Percentiles rank a stretch among this genome's conserved stretches.
phyloP scores from a whole-genome alignment of 2,888 invertebrate genomes.

The Conops quadrifasciatus region DNA sequence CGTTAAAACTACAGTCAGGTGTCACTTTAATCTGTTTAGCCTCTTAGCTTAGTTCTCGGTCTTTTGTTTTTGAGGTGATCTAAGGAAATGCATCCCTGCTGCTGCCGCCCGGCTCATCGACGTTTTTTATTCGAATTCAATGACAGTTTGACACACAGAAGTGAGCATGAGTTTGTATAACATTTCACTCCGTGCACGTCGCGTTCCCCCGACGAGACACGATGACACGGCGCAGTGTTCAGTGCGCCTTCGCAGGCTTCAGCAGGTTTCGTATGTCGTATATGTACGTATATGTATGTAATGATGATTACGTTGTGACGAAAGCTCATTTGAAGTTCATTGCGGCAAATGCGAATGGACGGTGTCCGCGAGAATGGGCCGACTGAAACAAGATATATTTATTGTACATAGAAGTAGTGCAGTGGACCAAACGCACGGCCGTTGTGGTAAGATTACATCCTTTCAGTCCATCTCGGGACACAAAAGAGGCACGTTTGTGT shows the following conservation, averaged over 20 bases:
- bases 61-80: slow-evolving; percentile 21
- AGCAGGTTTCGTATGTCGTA: no score
- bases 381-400: slow-evolving; percentile 29
- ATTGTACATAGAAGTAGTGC: slow-evolving; percentile 3
- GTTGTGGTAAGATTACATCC: not conserved
- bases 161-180: slow-evolving; percentile 34
- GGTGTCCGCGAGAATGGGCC: slow-evolving; percentile 6
- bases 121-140: slow-evolving; percentile 32
- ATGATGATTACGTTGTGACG: slow-evolving; percentile 19
- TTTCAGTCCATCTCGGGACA: no score
- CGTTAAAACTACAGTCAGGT: no score
- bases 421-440: slow-evolving; percentile 19
- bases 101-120: slow-evolving; percentile 21
- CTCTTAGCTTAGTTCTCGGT: slow-evolving; percentile 1
- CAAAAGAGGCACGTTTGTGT: no score
- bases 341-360: slow-evolving; percentile 25
- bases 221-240: slow-evolving; percentile 17
- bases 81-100: slow-evolving; percentile 1
- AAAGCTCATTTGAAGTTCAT: slow-evolving; percentile 31
- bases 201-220: slow-evolving; percentile 3
- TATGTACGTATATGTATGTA: not conserved
- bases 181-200: slow-evolving; percentile 26
- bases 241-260: slow-evolving; percentile 12
- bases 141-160: slow-evolving; percentile 32
- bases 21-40: not conserved